Evolutionary conservation across 2,797 vertebrate species (phyloP).

Genomic region (Microcaecilia unicolor): DNA sequence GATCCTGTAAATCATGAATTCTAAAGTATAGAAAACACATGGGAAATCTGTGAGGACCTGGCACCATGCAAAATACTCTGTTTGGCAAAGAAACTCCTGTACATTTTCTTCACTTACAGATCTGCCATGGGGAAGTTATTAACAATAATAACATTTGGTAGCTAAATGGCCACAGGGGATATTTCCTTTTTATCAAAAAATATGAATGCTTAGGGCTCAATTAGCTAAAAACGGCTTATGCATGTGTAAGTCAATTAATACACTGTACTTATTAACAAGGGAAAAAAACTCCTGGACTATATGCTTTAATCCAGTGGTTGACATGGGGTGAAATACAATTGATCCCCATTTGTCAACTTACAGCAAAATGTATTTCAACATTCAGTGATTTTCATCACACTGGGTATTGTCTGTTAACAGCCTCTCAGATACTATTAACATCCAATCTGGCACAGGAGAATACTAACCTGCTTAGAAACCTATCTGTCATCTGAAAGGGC

Average conservation of each 20-base stretch:
- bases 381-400: too few species aligned
- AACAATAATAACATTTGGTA: slow-evolving; percentile 13
- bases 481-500: too few species aligned
- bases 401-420: too few species aligned
- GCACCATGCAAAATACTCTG: slow-evolving; percentile 3
- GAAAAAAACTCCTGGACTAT: background rate
- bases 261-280: slow-evolving; percentile 3
- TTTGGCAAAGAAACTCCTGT: slow-evolving; percentile 9
- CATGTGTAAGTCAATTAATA: background rate
- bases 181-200: slow-evolving; percentile 3
- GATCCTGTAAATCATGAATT: background rate
- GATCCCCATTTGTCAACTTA: background rate
- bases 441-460: too few species aligned
- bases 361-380: too few species aligned
- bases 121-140: slow-evolving; percentile 5
- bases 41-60: background rate
- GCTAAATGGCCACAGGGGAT: slow-evolving; percentile 1
- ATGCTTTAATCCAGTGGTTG: background rate
- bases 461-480: too few species aligned
- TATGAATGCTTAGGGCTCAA: slow-evolving; percentile 5
- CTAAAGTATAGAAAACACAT: background rate
- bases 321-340: background rate
- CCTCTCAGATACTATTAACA: too few species aligned
- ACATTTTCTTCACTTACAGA: slow-evolving; percentile 14
- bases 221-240: slow-evolving; percentile 15